phyloP scores from a whole-genome alignment of 1,140 invertebrate species.

The Drosophila suzukii region DNA sequence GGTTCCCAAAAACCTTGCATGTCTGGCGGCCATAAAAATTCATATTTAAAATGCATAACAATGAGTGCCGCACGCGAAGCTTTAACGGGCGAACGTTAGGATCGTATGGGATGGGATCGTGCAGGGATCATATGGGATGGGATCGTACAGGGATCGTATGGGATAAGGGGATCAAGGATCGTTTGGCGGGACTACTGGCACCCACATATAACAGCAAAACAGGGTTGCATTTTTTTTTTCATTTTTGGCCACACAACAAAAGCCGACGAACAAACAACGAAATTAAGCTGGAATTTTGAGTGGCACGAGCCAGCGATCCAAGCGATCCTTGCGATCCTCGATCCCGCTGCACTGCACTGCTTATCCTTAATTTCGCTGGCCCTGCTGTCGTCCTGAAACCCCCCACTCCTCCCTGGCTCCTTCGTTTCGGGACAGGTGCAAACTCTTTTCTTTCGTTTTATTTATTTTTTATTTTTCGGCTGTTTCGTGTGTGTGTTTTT shows the following conservation, averaged over 20 bases:
- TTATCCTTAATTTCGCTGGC: constrained; percentile 46
- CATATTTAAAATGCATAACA: constrained; percentile 82
- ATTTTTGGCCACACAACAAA: constrained; percentile 23
- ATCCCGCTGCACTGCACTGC: constrained; percentile 58
- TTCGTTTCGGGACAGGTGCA: constrained; percentile 64
- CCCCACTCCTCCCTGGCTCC: neutral
- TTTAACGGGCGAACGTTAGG: constrained; percentile 56
- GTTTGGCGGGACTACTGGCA: constrained; percentile 38
- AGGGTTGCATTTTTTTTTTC: neutral
- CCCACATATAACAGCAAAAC: constrained; percentile 50
- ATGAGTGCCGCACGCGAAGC: constrained; percentile 72
- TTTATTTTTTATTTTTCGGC: constrained; percentile 1
- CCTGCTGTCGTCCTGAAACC: constrained; percentile 49
- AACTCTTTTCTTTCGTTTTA: constrained; percentile 33
- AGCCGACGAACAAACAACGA: constrained; percentile 21
- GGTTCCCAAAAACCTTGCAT: constrained; percentile 22
- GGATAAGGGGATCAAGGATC: constrained; percentile 3
- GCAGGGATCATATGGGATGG: neutral
- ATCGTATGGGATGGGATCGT: neutral
- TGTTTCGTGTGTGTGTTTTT: constrained; percentile 22
- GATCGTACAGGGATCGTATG: neutral
- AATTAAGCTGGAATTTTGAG: constrained; percentile 75
- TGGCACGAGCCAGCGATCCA: constrained; percentile 53
- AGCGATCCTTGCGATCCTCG: constrained; percentile 10
- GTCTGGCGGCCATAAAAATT: constrained; percentile 71